These are phyloP conservation scores for Aquatica leii DNA, from an alignment of 2,888 invertebrate species.

Conservation along the genomic window DNA sequence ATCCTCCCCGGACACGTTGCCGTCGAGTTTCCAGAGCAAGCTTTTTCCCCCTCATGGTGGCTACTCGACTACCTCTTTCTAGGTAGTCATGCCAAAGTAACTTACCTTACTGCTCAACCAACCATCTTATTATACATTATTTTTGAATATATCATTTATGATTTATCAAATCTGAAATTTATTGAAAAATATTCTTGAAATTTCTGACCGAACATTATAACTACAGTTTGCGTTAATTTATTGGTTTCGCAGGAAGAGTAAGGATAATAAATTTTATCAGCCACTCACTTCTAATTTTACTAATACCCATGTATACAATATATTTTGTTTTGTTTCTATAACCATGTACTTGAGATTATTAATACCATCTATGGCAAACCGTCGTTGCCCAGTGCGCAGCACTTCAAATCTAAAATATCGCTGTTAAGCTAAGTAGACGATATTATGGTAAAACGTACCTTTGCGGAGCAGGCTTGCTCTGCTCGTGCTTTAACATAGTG, in stretches of 20 bases:
- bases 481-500: conserved; percentile 93
- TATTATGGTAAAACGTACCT: conserved; percentile 74
- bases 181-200: too few species aligned
- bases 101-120: too few species aligned
- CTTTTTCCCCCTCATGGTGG: too few species aligned
- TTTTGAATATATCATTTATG: too few species aligned
- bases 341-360: conserved; percentile 84
- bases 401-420: conserved; percentile 77
- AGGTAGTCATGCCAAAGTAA: too few species aligned
- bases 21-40: too few species aligned
- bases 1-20: too few species aligned
- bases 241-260: conserved; percentile 27
- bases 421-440: neutral
- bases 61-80: too few species aligned
- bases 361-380: conserved; percentile 86
- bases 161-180: too few species aligned
- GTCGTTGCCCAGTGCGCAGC: conserved; percentile 82
- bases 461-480: conserved; percentile 89
- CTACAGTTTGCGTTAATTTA: too few species aligned
- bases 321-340: conserved; percentile 71
- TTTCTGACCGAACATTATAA: too few species aligned
- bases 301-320: conserved; percentile 84
- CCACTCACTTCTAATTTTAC: conserved; percentile 61
- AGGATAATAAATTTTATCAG: conserved; percentile 37
- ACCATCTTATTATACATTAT: too few species aligned